Percentiles rank a stretch among this genome's conserved stretches.
Evolutionary conservation across 2,888 invertebrate genomes (phyloP).

Genomic region (Osmoderma eremita): DNA sequence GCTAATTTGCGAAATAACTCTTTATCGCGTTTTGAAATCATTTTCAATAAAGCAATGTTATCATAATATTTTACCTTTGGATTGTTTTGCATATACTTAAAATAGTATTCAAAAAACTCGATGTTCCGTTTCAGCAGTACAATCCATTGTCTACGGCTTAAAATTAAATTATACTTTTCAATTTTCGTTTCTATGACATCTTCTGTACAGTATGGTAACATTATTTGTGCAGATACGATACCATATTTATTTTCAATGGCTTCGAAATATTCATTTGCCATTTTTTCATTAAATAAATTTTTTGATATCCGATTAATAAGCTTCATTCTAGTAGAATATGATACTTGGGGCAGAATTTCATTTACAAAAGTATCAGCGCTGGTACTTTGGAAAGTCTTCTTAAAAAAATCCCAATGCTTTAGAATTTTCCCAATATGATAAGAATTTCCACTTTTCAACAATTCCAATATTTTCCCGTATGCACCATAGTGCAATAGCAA

Average conservation of each 20-base stretch:
- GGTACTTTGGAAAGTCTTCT: slow-evolving; percentile 35
- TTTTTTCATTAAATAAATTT: slow-evolving; percentile 31
- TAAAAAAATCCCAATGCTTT: slow-evolving; percentile 43
- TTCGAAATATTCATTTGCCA: slow-evolving; percentile 40
- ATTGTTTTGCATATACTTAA: slow-evolving; percentile 24
- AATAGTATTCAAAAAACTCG: slow-evolving; percentile 33
- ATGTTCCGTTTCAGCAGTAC: slow-evolving; percentile 40
- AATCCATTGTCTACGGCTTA: slow-evolving; percentile 33
- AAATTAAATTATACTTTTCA: slow-evolving; percentile 35
- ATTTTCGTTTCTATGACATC: slow-evolving; percentile 36
- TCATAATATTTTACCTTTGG: neutral
- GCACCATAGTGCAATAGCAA: slow-evolving; percentile 40
- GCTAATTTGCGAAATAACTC: slow-evolving; percentile 39
- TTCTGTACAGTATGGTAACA: slow-evolving; percentile 39
- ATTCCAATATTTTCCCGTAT: slow-evolving; percentile 37
- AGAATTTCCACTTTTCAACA: slow-evolving; percentile 42
- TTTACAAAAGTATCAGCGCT: slow-evolving; percentile 34
- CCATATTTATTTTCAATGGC: slow-evolving; percentile 43
- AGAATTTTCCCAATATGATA: slow-evolving; percentile 33
- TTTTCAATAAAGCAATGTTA: slow-evolving; percentile 7
- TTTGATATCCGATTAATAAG: slow-evolving; percentile 40
- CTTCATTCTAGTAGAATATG: slow-evolving; percentile 40
- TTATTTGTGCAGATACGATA: slow-evolving; percentile 39
- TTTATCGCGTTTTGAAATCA: slow-evolving; percentile 33
- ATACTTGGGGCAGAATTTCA: slow-evolving; percentile 37